These are phyloP conservation scores for Belgica antarctica DNA, from an alignment of 2,888 invertebrate species.

Conservation along the genomic window DNA sequence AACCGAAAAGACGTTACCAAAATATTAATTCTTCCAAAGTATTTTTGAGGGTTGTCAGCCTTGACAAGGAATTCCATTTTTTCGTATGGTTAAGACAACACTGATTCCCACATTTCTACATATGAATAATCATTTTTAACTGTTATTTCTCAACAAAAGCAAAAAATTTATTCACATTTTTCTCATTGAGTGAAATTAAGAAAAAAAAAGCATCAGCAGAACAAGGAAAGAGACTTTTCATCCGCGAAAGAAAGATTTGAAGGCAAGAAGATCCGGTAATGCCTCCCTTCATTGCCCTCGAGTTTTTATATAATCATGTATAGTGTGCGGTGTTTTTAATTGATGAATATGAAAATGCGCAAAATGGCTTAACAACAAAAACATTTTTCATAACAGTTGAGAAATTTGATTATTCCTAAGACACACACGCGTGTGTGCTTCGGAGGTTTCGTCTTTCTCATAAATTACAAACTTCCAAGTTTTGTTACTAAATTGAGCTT, in stretches of 20 bases:
- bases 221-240: conserved; percentile 31
- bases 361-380: conserved; percentile 20
- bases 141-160: conserved; percentile 34
- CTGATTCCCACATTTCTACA: background rate
- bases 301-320: conserved; percentile 1
- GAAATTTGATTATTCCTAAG: conserved; percentile 10
- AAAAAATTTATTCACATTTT: conserved; percentile 35
- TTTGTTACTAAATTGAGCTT: background rate
- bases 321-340: conserved; percentile 28
- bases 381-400: conserved; percentile 13
- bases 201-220: conserved; percentile 2
- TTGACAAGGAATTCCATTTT: too few relatives aligned
- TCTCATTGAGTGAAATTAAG: background rate
- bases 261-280: background rate
- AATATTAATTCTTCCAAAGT: conserved; percentile 35
- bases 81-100: background rate
- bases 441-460: background rate
- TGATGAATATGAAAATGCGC: conserved; percentile 31
- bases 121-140: conserved; percentile 42
- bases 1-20: conserved; percentile 36
- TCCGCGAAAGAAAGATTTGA: background rate
- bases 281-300: too few relatives aligned
- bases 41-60: background rate
- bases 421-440: conserved; percentile 6
- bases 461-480: background rate